Base-by-base conservation (phyloP, 2,113 vertebrate genomes). In the Saimiri boliviensis region DNA sequence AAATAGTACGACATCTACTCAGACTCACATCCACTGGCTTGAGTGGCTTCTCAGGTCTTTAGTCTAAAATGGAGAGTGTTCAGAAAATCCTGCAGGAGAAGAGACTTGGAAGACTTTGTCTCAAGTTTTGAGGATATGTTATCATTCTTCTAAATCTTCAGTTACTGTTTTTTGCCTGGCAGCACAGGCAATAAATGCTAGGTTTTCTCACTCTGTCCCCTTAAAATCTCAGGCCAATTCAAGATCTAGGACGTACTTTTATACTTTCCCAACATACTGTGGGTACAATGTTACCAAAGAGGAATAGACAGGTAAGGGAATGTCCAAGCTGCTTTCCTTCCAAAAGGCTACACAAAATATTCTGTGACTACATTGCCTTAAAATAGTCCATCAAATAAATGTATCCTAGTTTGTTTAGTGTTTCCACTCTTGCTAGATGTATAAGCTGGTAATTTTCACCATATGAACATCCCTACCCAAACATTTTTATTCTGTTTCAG, bases 191-290 rank as follows among this genome's bases (percentile, higher is more conserved):
- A 8, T 25, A 32, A 13, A 35, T 4, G 5, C 52, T 30, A 80
- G n/a, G 1, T n/a, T 7, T 49, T 32, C 12, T 32, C 7, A 0
- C 0, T 3, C 4, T 76, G 8, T 54, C 30, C 40, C 27, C 12
- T 45, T 47, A 27, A 20, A 12, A 30, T 6, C 30, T 52, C 52
- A 42, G 52, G 27, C 20, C 3, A 19, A 7, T 20, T 8, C 8
- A 16, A 6, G 6, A 5, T 42, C 30, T 37, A 32, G 19, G 37
- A 56, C 17, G 0, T 0, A 20, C 1, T 19, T 30, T 7, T 25
- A 3, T 40, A 6, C 17, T 20, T 68, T 16, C 9, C 14, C 37
- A 35, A 32, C 37, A 16, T 6, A 32, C 5, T 5, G 6, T 17
- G 32, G 16, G 10, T 20, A 3, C 4, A 23, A 21, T 37, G 19